These are phyloP conservation scores for Cyclargus thomasi DNA, from an alignment of 1,140 invertebrate species.

Conservation along the genomic window DNA sequence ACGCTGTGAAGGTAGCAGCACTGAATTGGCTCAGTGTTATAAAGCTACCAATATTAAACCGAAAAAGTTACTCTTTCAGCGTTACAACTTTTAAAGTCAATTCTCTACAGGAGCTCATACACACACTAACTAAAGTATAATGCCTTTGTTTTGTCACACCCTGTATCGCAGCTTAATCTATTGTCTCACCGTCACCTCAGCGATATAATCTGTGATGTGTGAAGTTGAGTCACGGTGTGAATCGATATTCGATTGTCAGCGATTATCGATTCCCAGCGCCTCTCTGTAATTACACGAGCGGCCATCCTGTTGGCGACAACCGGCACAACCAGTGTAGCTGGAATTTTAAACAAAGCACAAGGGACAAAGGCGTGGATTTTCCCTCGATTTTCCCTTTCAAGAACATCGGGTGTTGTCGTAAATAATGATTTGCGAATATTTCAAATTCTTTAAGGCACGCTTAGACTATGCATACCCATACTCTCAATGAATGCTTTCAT, in stretches of 20 bases:
- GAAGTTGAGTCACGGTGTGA: not conserved
- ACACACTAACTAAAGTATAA: too few species aligned
- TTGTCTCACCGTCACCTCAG: not conserved
- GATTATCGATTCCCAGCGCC: slow-evolving; percentile 7
- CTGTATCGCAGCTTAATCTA: not conserved
- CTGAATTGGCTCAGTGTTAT: too few species aligned
- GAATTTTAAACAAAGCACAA: slow-evolving; percentile 6
- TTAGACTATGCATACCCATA: too few species aligned
- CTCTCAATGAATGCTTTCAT: too few species aligned
- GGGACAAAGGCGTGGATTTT: not conserved
- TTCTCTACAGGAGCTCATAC: too few species aligned
- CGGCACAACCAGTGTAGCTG: not conserved
- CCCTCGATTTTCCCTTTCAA: not conserved
- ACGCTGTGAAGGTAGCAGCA: too few species aligned
- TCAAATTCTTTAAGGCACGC: too few species aligned
- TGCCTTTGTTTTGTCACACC: too few species aligned
- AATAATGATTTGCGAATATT: not conserved
- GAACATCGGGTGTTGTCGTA: too few species aligned
- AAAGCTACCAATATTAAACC: too few species aligned
- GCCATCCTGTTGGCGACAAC: slow-evolving; percentile 4
- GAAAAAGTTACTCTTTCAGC: too few species aligned
- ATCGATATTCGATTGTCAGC: slow-evolving; percentile 10
- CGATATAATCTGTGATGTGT: slow-evolving; percentile 8
- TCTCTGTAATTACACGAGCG: slow-evolving; percentile 14
- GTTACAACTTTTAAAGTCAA: too few species aligned